These are phyloP conservation scores for Motacilla tschutschensis DNA, from an alignment of 2,113 vertebrate genomes.

Conservation along the genomic window DNA sequence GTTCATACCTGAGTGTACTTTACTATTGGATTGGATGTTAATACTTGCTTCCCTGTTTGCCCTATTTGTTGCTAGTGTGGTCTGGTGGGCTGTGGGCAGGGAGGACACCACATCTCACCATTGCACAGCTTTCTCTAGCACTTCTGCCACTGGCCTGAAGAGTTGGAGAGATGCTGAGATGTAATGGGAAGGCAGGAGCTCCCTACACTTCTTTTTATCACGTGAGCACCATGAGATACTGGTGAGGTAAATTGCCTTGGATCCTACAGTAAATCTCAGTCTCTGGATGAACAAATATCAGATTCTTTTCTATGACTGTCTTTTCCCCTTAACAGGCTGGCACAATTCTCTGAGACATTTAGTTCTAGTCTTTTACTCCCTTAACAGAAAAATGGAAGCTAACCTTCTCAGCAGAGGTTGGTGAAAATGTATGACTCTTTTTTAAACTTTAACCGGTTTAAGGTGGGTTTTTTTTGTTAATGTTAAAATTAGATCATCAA, in stretches of 20 bases:
- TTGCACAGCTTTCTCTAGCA: not conserved
- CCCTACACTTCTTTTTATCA: not conserved
- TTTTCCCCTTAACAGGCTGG: not conserved
- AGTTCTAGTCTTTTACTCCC: not conserved
- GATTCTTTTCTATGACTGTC: not conserved
- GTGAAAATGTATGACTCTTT: not conserved
- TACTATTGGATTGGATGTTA: not conserved
- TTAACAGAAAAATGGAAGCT: not conserved
- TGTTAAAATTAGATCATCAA: not conserved
- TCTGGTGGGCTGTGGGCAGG: not conserved
- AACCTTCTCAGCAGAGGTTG: not conserved
- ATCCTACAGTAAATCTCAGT: not conserved
- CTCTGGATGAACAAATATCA: not conserved
- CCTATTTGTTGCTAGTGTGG: not conserved
- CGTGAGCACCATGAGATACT: not conserved
- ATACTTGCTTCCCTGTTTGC: not conserved
- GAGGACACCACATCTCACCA: not conserved
- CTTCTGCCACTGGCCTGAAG: not conserved
- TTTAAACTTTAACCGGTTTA: not conserved
- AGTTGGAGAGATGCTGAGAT: not conserved
- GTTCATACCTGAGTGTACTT: not conserved
- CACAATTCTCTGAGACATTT: not conserved
- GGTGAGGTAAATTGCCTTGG: not conserved
- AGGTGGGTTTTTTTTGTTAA: not conserved
- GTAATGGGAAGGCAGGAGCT: not conserved